Evolutionary conservation across 2,797 vertebrate genomes (phyloP).

Genomic region (Pitangus sulphuratus): DNA sequence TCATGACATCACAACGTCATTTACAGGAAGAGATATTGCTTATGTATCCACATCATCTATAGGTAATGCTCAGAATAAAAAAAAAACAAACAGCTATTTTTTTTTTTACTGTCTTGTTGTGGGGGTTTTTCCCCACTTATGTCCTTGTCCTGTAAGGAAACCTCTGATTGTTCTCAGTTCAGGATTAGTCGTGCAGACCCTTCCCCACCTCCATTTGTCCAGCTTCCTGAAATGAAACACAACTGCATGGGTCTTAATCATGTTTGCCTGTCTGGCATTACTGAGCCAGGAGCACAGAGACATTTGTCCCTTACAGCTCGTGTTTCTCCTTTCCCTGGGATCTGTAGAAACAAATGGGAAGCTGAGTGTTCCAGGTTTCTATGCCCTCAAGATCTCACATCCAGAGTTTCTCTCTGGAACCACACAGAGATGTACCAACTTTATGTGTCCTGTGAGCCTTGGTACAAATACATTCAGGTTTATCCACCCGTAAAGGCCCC

Average conservation of each 20-base stretch:
- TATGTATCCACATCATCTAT: not conserved
- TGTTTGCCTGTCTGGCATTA: not conserved
- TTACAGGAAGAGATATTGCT: not conserved
- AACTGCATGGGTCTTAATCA: not conserved
- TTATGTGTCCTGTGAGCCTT: accelerated
- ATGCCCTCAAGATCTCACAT: not conserved
- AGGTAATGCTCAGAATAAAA: not conserved
- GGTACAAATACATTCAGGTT: not conserved
- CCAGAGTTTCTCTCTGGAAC: not conserved
- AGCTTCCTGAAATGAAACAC: not conserved
- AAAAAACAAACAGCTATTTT: not conserved
- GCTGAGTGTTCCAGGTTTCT: not conserved
- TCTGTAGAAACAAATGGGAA: not conserved
- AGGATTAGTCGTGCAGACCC: not conserved
- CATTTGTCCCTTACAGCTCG: not conserved
- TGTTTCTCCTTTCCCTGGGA: not conserved
- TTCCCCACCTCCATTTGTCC: not conserved
- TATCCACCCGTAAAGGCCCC: not conserved
- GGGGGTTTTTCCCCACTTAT: not conserved
- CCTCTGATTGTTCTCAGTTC: not conserved
- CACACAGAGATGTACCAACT: not conserved
- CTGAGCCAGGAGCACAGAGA: not conserved
- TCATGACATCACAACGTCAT: not conserved
- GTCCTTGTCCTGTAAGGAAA: not conserved
- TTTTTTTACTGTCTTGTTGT: not conserved